phyloP scores from a whole-genome alignment of 2,797 vertebrate genomes.

The Protosalanx chinensis region DNA sequence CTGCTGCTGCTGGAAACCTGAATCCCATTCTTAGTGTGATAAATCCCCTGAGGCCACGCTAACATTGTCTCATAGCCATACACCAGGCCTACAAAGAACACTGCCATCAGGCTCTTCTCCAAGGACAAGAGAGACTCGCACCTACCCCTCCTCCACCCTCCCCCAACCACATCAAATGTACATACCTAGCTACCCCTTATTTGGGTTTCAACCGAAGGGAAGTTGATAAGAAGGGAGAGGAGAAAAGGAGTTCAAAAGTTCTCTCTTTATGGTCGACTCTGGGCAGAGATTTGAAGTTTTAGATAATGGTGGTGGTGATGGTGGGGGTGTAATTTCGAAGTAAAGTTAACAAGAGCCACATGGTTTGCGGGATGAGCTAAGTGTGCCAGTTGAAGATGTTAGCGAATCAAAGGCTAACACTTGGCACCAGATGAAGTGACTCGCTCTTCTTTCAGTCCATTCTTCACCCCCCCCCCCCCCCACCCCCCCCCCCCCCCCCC shows the following conservation, averaged over 20 bases:
- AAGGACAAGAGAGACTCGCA: neutral
- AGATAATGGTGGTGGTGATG: constrained; percentile 37
- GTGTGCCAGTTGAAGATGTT: constrained; percentile 31
- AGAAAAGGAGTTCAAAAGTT: constrained; percentile 29
- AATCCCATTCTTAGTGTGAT: constrained; percentile 40
- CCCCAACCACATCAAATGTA: constrained; percentile 49
- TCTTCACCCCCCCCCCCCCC: constrained; percentile 35
- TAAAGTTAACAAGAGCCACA: constrained; percentile 61
- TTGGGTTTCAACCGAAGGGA: constrained; percentile 33
- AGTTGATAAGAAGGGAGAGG: constrained; percentile 43
- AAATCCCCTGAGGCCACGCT: constrained; percentile 33
- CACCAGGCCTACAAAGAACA: neutral
- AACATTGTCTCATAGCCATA: constrained; percentile 42
- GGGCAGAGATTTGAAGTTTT: constrained; percentile 45
- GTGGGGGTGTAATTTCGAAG: constrained; percentile 28
- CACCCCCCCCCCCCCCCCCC: constrained; percentile 26
- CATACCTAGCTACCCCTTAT: constrained; percentile 30
- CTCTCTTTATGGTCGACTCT: neutral
- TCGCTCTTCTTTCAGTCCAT: constrained; percentile 14
- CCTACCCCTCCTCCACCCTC: constrained; percentile 24
- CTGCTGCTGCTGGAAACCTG: constrained; percentile 43
- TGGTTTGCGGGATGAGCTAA: constrained; percentile 64
- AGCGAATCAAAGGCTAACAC: constrained; percentile 56
- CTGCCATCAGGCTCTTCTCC: neutral
- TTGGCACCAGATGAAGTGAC: constrained; percentile 71